Evolutionary conservation across 2,113 vertebrate genomes (phyloP).

Genomic region (Urocolius indicus): DNA sequence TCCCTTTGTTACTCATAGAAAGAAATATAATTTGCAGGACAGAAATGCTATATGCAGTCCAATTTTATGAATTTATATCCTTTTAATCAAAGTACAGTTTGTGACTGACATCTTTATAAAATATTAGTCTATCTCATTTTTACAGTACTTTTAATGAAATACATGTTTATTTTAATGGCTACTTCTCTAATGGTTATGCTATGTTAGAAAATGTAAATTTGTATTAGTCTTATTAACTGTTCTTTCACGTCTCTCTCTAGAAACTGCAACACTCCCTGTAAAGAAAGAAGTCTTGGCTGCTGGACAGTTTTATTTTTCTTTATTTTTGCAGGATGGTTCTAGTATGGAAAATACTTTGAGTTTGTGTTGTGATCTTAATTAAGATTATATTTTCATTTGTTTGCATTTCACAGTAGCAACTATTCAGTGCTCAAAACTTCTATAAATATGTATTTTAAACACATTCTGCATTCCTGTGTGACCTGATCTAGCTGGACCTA

Average conservation of each 20-base stretch:
- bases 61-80: not conserved
- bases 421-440: not conserved
- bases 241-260: not conserved
- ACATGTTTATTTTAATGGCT: not conserved
- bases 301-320: not conserved
- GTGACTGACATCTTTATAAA: not conserved
- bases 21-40: not conserved
- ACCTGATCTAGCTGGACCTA: no score
- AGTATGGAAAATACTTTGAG: not conserved
- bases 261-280: not conserved
- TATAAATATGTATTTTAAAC: not conserved
- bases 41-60: not conserved
- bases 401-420: not conserved
- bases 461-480: not conserved
- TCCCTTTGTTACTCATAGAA: not conserved
- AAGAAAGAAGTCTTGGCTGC: not conserved
- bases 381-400: not conserved
- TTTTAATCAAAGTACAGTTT: not conserved
- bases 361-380: not conserved
- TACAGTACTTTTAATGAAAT: not conserved
- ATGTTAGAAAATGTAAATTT: not conserved
- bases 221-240: not conserved
- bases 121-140: not conserved
- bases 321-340: not conserved
- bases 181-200: not conserved